Evolutionary conservation across 2,113 vertebrate genomes (phyloP).

Genomic region (Bothrops jararaca): DNA sequence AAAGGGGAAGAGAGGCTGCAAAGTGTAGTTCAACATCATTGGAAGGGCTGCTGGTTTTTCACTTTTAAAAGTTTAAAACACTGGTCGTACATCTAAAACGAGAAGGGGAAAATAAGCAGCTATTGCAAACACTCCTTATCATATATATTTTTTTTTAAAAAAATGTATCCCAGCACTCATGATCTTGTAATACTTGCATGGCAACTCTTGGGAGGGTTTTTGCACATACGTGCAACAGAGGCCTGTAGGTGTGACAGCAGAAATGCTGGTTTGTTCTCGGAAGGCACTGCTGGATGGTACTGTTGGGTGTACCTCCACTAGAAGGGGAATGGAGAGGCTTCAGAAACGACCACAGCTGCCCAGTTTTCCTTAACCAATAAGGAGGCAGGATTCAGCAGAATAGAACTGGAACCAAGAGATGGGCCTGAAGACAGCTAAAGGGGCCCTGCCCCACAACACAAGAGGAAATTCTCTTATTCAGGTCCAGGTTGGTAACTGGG

Average conservation of each 20-base stretch:
- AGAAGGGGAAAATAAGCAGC: neutral
- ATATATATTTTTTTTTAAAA: neutral
- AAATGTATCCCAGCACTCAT: neutral
- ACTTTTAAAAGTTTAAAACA: neutral
- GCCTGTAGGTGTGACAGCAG: neutral
- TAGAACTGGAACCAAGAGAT: neutral
- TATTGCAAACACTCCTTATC: neutral
- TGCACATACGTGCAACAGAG: neutral
- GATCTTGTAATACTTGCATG: neutral
- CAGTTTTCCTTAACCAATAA: too few relatives aligned
- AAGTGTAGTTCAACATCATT: neutral
- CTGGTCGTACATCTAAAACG: neutral
- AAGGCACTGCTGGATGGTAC: slow-evolving; percentile 7
- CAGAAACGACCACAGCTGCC: neutral
- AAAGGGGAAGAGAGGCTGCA: neutral
- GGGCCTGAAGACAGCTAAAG: neutral
- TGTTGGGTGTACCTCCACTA: neutral
- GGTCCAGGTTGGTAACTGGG: neutral
- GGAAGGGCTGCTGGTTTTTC: neutral
- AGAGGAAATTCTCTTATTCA: neutral
- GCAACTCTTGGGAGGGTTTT: neutral
- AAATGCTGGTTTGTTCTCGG: neutral
- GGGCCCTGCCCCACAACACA: neutral
- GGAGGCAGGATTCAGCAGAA: neutral
- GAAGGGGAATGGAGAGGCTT: neutral